A percentile compares a stretch with the other conserved stretches of the same genome.
These are phyloP conservation scores for Cromileptes altivelis DNA, from an alignment of 2,113 vertebrate species.

Conservation along the genomic window DNA sequence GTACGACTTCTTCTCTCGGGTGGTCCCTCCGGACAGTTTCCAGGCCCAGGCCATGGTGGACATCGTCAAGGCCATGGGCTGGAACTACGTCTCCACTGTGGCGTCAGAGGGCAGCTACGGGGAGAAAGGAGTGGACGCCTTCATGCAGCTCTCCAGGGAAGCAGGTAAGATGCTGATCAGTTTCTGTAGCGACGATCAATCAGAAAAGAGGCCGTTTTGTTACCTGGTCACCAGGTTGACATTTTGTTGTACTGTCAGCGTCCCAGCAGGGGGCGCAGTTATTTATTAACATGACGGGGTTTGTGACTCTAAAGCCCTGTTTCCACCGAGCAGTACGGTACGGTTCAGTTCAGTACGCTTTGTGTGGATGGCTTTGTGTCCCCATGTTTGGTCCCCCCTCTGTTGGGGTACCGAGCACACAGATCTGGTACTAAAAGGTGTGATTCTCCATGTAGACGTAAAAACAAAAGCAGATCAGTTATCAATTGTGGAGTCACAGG, in stretches of 20 bases:
- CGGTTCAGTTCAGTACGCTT: no score
- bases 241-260: not conserved
- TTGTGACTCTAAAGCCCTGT: no score
- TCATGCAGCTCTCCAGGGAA: slow-evolving; percentile 78
- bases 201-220: not conserved
- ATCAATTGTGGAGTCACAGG: not conserved
- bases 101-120: slow-evolving; percentile 79
- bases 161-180: slow-evolving; percentile 55
- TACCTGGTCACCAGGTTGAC: not conserved
- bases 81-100: slow-evolving; percentile 80
- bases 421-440: no score
- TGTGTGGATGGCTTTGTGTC: no score
- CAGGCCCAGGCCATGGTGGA: slow-evolving; percentile 82
- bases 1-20: slow-evolving; percentile 80
- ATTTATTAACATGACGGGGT: no score
- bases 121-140: slow-evolving; percentile 79
- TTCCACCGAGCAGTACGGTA: no score
- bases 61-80: slow-evolving; percentile 76
- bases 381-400: no score
- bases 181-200: not conserved
- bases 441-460: no score
- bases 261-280: no score
- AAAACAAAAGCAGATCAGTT: not conserved
- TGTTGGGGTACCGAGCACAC: no score
- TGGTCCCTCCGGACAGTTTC: slow-evolving; percentile 77